phyloP scores from a whole-genome alignment of 2,888 invertebrate species.

The Theristus sp. region DNA sequence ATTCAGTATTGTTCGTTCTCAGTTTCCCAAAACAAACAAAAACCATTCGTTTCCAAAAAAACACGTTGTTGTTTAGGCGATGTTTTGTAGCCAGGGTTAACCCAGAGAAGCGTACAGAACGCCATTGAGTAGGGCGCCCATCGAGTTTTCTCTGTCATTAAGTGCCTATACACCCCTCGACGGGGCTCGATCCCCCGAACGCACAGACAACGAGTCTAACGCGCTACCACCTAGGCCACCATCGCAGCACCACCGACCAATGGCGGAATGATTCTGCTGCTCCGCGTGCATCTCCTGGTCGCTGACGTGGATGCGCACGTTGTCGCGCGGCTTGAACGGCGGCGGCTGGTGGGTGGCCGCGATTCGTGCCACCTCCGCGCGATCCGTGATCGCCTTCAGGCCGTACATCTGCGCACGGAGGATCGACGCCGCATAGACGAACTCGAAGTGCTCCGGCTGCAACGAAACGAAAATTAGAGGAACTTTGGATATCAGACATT shows the following conservation, averaged over 20 bases:
- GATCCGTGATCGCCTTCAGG: conserved; percentile 45
- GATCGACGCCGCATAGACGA: conserved; percentile 74
- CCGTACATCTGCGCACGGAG: conserved; percentile 43
- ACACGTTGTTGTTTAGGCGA: not conserved
- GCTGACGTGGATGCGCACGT: conserved; percentile 84
- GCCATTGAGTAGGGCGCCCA: too few relatives aligned
- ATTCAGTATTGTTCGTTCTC: too few relatives aligned
- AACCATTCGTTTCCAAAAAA: too few relatives aligned
- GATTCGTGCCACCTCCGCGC: conserved; percentile 39
- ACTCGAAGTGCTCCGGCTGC: conserved; percentile 55
- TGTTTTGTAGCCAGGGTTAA: conserved; percentile 3
- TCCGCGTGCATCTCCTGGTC: conserved; percentile 64
- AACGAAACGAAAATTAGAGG: conserved; percentile 4
- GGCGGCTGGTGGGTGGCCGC: conserved; percentile 48
- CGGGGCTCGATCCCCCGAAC: too few relatives aligned
- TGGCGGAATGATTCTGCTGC: conserved; percentile 5
- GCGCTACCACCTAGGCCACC: too few relatives aligned
- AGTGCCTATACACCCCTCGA: too few relatives aligned
- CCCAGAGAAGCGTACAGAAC: too few relatives aligned
- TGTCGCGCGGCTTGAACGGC: conserved; percentile 71
- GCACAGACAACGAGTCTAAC: too few relatives aligned
- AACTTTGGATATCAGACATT: not conserved
- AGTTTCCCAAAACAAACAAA: too few relatives aligned
- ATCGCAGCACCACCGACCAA: not conserved
- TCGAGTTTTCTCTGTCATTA: too few relatives aligned